Conservation (phyloP, 2,113 vertebrate genomes). For the Leuciscus idus region DNA sequence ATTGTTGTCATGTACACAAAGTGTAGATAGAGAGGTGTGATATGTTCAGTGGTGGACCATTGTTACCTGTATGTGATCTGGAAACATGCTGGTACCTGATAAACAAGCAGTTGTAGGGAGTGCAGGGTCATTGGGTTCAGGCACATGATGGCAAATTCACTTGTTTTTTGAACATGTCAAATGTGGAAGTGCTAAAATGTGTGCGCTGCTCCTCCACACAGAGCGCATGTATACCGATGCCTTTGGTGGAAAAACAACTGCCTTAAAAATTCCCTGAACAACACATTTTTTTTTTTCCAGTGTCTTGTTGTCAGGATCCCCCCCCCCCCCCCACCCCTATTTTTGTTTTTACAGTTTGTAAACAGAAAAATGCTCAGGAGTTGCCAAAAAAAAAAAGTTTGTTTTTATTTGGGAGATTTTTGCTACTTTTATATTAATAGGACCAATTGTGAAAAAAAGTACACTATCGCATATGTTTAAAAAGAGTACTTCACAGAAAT, state of each 20-base stretch:
- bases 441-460: too few relatives aligned
- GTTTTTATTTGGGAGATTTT: neutral
- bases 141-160: slow-evolving; percentile 21
- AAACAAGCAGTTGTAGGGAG: slow-evolving; percentile 9
- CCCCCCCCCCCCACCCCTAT: too few relatives aligned
- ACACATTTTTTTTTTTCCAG: neutral
- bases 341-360: neutral
- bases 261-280: neutral
- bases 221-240: neutral
- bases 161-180: neutral
- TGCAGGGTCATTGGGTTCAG: neutral
- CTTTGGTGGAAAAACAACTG: slow-evolving; percentile 16
- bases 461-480: too few relatives aligned
- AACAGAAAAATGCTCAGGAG: neutral
- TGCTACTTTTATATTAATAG: neutral
- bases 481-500: too few relatives aligned
- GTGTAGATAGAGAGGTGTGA: slow-evolving; percentile 57
- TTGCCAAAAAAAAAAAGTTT: neutral
- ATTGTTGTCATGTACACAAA: slow-evolving; percentile 61
- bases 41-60: slow-evolving; percentile 24
- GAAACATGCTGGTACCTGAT: neutral
- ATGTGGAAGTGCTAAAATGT: neutral
- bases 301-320: neutral
- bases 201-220: neutral
- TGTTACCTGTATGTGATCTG: slow-evolving; percentile 10